Evolutionary conservation across 2,113 vertebrate species (phyloP), one percentile per base, ranked within the genome.

Genomic region (Pica pica): DNA sequence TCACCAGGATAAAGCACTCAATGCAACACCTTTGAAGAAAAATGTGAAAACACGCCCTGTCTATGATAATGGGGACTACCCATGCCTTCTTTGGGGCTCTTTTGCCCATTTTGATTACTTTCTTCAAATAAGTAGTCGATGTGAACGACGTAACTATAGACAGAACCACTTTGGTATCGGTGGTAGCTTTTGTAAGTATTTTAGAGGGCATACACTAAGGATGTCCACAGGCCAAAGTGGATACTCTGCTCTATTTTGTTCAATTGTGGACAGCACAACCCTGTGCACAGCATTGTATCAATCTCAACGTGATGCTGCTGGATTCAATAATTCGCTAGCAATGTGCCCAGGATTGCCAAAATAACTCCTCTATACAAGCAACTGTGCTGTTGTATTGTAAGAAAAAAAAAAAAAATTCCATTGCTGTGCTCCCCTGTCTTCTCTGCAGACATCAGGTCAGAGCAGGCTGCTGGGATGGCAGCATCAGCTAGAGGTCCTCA

Each of bases 191-290:
- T 33, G 24, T 17, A 39, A 3, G 6, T 31, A 64, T 49, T 83
- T 65, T 16, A 44, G 7, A 49, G 15, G 0, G 0, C 10, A 5
- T 14, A 28, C 3, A 5, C 78, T 6, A 41, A 52, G 22, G 31
- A 69, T 37, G 52, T 60, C 30, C 41, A 78, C 0, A 17, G 52
- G 39, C 26, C 52, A 63, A 59, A 68, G 9, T 1, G 71, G 19
- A 68, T 4, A 8, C 5, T 60, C 28, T 23, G 2, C 10, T 84
- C n/a, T 15, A 0, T n/a, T 67, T 31, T 46, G 22, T n/a, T 63
- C 75, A 55, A 8, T 9, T 13, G 16, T 10, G 41, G n/a, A 12
- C 28, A 74, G 39, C 57, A 42, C 12, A 69, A 2, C 19, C 23
- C 49, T 5, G 22, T 12, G 59, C 5, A 24, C 11, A 10, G 9